A percentile compares a stretch with the other conserved stretches of the same genome.
Conservation (phyloP, 2,797 vertebrate species). For the Decapterus maruadsi region DNA sequence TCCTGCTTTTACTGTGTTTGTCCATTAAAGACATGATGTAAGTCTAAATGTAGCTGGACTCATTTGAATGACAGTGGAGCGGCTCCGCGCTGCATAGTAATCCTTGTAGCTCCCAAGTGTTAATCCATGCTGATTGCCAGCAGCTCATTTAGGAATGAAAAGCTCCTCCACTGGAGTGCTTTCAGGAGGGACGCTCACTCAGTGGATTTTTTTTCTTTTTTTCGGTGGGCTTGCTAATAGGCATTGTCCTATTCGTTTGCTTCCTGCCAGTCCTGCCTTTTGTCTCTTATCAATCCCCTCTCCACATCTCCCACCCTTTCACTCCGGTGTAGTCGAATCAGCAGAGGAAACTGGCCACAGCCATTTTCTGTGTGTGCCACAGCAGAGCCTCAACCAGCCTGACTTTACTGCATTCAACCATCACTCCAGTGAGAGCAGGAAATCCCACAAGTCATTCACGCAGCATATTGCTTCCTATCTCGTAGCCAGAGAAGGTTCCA, state of each 20-base stretch:
- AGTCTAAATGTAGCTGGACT: conserved; percentile 49
- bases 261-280: conserved; percentile 66
- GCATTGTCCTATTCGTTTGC: conserved; percentile 69
- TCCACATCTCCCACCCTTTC: conserved; percentile 48
- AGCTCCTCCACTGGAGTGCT: conserved; percentile 70
- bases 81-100: conserved; percentile 35
- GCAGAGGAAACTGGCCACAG: conserved; percentile 41
- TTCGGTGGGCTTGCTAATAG: conserved; percentile 71
- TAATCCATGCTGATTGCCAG: conserved; percentile 73
- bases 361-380: conserved; percentile 40
- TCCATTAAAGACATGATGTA: conserved; percentile 35
- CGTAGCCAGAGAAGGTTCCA: conserved; percentile 69
- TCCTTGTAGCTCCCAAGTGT: conserved; percentile 58
- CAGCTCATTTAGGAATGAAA: conserved; percentile 79
- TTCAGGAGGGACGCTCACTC: conserved; percentile 60
- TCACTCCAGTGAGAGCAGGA: conserved; percentile 79
- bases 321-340: conserved; percentile 41
- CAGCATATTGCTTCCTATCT: conserved; percentile 85
- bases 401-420: conserved; percentile 73
- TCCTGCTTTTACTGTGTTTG: conserved; percentile 27
- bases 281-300: conserved; percentile 61
- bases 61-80: conserved; percentile 64
- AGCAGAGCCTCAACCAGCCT: conserved; percentile 39
- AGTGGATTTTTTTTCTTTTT: conserved; percentile 5
- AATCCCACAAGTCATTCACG: conserved; percentile 85